A percentile compares a stretch with the other conserved stretches of the same genome.
These are phyloP conservation scores for Setophaga coronata DNA, from an alignment of 2,113 vertebrate species.

Conservation along the genomic window DNA sequence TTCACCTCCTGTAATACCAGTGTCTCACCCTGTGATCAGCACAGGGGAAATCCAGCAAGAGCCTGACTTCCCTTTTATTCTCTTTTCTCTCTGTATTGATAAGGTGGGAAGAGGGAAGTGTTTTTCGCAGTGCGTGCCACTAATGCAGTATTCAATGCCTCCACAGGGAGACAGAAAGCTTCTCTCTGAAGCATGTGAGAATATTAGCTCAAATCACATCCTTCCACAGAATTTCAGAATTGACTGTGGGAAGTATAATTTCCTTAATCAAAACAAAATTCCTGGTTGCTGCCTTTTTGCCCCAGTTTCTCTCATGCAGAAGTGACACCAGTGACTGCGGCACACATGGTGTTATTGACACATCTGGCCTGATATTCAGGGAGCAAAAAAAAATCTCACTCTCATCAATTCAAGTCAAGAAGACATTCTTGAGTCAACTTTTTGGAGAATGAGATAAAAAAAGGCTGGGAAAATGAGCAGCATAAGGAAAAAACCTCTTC, in stretches of 20 bases:
- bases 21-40: background rate
- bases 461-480: background rate
- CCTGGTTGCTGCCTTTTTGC: background rate
- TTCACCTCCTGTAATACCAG: background rate
- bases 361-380: background rate
- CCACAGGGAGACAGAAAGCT: background rate
- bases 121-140: background rate
- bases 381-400: background rate
- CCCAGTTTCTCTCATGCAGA: background rate
- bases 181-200: background rate
- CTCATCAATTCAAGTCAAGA: background rate
- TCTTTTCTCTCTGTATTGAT: background rate
- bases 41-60: background rate
- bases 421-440: background rate
- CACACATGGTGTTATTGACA: background rate
- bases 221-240: background rate
- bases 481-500: background rate
- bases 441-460: background rate
- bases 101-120: background rate
- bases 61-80: background rate
- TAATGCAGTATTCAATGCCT: background rate
- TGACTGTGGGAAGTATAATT: background rate
- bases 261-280: slow-evolving; percentile 19
- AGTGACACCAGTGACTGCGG: background rate
- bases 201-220: slow-evolving; percentile 10